These are phyloP conservation scores for Limnephilus lunatus DNA, from an alignment of 2,888 invertebrate genomes.

Conservation along the genomic window DNA sequence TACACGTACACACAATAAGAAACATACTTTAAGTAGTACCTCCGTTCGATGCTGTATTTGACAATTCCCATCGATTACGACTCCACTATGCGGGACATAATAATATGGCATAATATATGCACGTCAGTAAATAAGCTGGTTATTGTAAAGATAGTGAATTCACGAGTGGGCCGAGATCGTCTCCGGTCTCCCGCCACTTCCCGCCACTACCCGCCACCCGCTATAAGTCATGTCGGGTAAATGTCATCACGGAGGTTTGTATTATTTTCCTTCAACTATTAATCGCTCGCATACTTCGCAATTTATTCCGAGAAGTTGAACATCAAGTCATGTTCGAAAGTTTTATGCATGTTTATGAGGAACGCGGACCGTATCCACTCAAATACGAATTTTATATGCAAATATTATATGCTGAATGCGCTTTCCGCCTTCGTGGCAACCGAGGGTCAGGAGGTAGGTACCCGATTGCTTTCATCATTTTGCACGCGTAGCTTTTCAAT, in stretches of 20 bases:
- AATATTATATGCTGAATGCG: conserved; percentile 50
- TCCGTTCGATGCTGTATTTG: neutral
- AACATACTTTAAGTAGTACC: neutral
- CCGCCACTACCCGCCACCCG: conserved; percentile 29
- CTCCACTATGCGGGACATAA: neutral
- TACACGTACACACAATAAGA: conserved; percentile 2
- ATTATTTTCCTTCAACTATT: conserved; percentile 61
- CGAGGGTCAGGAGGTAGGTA: conserved; percentile 13
- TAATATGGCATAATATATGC: neutral
- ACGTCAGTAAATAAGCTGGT: neutral
- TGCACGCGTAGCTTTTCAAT: neutral
- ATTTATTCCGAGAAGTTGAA: conserved; percentile 58
- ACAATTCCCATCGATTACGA: neutral
- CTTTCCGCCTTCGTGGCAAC: conserved; percentile 42
- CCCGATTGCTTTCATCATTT: conserved; percentile 22
- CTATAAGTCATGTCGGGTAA: conserved; percentile 61
- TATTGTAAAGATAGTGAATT: neutral
- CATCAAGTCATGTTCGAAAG: conserved; percentile 64
- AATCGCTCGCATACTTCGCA: conserved; percentile 63
- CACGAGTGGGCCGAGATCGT: conserved; percentile 47
- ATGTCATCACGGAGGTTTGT: conserved; percentile 62
- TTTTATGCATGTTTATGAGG: conserved; percentile 61
- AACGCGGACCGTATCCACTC: conserved; percentile 57
- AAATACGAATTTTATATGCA: conserved; percentile 62
- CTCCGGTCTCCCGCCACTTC: conserved; percentile 36